phyloP scores from a whole-genome alignment of 2,113 vertebrate genomes.

The Jacana jacana region DNA sequence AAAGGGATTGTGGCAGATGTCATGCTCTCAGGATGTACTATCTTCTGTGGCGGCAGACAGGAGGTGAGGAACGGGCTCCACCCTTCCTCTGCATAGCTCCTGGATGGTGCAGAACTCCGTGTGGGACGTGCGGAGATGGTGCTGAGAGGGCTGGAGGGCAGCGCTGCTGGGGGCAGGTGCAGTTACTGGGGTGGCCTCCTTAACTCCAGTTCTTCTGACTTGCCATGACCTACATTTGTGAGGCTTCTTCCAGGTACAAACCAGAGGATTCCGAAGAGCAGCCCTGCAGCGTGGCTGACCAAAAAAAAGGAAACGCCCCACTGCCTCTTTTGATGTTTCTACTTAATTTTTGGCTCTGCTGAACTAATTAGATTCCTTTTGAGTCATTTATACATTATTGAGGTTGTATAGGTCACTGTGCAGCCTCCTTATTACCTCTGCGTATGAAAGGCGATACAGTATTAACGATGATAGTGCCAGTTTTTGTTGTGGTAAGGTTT shows the following conservation, averaged over 20 bases:
- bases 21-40: neutral
- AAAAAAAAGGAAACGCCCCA: neutral
- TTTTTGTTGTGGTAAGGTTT: neutral
- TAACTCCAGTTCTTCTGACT: neutral
- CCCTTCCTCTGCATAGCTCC: slow-evolving; percentile 33
- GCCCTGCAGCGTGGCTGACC: neutral
- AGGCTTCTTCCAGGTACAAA: neutral
- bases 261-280: neutral
- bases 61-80: slow-evolving; percentile 13
- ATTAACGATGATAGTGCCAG: neutral
- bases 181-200: neutral
- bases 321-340: slow-evolving; percentile 31
- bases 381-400: slow-evolving; percentile 20
- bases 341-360: slow-evolving; percentile 12
- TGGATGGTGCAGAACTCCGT: neutral
- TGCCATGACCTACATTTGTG: neutral
- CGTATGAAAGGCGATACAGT: slow-evolving; percentile 4
- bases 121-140: neutral
- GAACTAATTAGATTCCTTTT: slow-evolving; percentile 35
- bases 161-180: neutral
- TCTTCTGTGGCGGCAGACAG: neutral
- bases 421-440: neutral
- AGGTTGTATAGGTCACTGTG: neutral
- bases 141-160: neutral
- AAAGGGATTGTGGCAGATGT: neutral